Conservation (phyloP, 2,888 invertebrate genomes). For the Aricia artaxerxes region DNA sequence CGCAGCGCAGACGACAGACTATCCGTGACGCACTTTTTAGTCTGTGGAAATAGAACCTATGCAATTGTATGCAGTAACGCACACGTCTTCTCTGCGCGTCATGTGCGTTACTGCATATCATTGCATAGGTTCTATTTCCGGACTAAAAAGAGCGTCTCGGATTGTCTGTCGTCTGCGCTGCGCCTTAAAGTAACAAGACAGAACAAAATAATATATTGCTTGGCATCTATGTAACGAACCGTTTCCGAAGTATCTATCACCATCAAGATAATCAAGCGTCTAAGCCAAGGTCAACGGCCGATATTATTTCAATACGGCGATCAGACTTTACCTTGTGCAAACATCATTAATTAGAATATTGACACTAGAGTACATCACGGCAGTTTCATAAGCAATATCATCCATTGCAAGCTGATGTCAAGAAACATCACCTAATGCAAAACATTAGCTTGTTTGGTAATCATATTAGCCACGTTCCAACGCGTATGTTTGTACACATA, state of each 20-base stretch:
- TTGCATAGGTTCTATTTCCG: too few relatives aligned
- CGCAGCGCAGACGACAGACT: too few relatives aligned
- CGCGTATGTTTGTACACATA: constrained; percentile 2
- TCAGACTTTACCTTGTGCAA: too few relatives aligned
- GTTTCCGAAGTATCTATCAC: background rate
- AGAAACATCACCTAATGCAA: constrained; percentile 12
- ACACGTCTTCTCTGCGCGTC: too few relatives aligned
- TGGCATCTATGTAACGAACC: background rate
- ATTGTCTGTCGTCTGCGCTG: too few relatives aligned
- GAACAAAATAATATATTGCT: background rate
- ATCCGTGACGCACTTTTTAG: too few relatives aligned
- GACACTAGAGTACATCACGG: background rate
- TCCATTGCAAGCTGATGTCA: background rate
- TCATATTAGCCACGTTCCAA: constrained; percentile 10
- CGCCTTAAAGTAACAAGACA: too few relatives aligned
- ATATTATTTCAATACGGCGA: too few relatives aligned
- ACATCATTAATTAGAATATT: background rate
- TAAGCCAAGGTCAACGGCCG: background rate
- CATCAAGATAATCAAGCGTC: background rate
- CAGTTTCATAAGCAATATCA: background rate
- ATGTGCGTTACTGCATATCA: too few relatives aligned
- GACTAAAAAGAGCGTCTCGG: too few relatives aligned
- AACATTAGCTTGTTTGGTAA: background rate
- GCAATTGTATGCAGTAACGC: too few relatives aligned
- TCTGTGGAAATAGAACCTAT: too few relatives aligned